These are phyloP conservation scores for Pocillopora grandis DNA, from an alignment of 92 coral and sea anemone genomes.

Conservation along the genomic window DNA sequence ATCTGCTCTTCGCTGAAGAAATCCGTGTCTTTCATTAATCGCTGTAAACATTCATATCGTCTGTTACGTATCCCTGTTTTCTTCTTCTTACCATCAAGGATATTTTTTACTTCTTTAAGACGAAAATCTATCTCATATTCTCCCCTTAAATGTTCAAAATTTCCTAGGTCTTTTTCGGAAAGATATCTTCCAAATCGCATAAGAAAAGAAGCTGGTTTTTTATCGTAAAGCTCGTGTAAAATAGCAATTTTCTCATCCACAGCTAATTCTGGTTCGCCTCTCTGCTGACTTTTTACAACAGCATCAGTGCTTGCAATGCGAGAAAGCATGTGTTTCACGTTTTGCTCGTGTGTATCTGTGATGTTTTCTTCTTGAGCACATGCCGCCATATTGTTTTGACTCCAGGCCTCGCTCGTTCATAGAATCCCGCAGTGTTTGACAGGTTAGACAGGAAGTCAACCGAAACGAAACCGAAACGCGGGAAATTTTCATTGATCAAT, in stretches of 20 bases:
- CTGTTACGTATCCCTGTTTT: slow-evolving; percentile 78
- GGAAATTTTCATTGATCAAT: slow-evolving; percentile 71
- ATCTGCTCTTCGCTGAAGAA: slow-evolving; percentile 81
- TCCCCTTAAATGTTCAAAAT: slow-evolving; percentile 62
- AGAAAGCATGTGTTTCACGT: slow-evolving; percentile 58
- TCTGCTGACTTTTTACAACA: slow-evolving; percentile 80
- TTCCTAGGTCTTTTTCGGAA: slow-evolving; percentile 60
- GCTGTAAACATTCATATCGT: slow-evolving; percentile 80
- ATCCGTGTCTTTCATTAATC: slow-evolving; percentile 66
- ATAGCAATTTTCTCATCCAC: slow-evolving; percentile 67
- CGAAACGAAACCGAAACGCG: slow-evolving; percentile 18
- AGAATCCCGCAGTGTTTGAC: background rate
- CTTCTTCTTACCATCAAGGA: slow-evolving; percentile 58
- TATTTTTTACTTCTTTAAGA: slow-evolving; percentile 60
- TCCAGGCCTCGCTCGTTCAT: slow-evolving; percentile 24
- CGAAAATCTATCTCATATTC: slow-evolving; percentile 78
- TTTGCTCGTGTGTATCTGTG: background rate
- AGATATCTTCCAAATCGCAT: slow-evolving; percentile 86
- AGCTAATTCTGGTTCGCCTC: slow-evolving; percentile 84
- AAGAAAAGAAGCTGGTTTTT: slow-evolving; percentile 72
- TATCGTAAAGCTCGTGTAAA: slow-evolving; percentile 60
- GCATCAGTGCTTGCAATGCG: slow-evolving; percentile 70
- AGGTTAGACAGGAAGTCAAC: background rate
- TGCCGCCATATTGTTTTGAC: slow-evolving; percentile 80
- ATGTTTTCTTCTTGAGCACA: background rate